Evolutionary conservation across 2,113 vertebrate species (phyloP).

Genomic region (Muntiacus muntjak): DNA sequence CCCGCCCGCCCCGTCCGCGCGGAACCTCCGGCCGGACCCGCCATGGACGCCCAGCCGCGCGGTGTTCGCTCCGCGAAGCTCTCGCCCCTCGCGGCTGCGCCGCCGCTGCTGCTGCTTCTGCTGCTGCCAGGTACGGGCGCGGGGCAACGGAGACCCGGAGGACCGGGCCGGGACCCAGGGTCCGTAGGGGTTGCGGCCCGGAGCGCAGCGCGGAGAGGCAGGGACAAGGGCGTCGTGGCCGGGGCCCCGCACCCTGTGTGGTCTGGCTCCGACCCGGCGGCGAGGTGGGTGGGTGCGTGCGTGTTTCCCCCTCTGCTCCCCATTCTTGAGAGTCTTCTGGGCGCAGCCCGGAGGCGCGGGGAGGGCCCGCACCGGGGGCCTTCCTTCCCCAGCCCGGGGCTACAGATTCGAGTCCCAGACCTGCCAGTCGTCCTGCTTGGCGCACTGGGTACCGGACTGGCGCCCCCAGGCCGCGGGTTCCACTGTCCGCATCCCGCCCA

Average conservation of each 20-base stretch:
- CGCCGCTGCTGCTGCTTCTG: background rate
- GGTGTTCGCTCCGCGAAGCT: background rate
- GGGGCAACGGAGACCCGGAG: background rate
- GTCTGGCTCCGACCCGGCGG: background rate
- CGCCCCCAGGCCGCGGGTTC: background rate
- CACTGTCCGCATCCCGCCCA: background rate
- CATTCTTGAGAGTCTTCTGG: background rate
- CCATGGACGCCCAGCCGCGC: background rate
- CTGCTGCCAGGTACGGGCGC: constrained; percentile 1
- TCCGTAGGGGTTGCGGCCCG: fast-evolving
- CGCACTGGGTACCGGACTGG: background rate
- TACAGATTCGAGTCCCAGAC: background rate
- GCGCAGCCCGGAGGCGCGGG: background rate
- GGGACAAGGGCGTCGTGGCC: background rate
- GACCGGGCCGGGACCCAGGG: background rate
- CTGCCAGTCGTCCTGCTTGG: background rate
- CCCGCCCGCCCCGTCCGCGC: background rate
- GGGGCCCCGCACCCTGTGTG: background rate
- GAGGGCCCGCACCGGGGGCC: background rate
- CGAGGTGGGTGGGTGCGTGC: background rate
- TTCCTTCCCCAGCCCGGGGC: background rate
- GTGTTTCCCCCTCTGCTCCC: fast-evolving
- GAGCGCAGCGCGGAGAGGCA: background rate
- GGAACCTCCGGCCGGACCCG: background rate
- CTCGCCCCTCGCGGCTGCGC: background rate